These are phyloP conservation scores for Mallotus villosus DNA, from an alignment of 2,797 vertebrate species.

Conservation along the genomic window DNA sequence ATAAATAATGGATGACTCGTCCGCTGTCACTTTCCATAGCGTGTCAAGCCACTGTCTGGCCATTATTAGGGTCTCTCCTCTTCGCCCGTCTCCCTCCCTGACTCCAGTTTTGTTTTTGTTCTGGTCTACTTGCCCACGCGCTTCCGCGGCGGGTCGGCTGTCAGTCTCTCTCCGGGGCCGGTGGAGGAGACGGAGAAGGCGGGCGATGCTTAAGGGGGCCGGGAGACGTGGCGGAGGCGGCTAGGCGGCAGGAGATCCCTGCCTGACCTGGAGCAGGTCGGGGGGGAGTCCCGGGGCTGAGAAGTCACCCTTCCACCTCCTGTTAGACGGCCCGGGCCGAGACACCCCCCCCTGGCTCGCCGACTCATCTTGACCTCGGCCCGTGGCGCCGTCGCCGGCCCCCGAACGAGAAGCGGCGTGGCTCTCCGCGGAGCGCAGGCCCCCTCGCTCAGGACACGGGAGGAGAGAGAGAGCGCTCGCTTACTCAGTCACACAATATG, in stretches of 20 bases:
- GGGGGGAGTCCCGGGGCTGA: slow-evolving; percentile 13
- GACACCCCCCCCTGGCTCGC: slow-evolving; percentile 28
- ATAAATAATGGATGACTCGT: slow-evolving; percentile 85
- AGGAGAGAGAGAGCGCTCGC: slow-evolving; percentile 41
- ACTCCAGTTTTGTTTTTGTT: slow-evolving; percentile 74
- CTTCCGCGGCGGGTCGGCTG: slow-evolving; percentile 63
- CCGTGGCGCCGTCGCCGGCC: slow-evolving; percentile 45
- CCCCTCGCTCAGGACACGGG: slow-evolving; percentile 29
- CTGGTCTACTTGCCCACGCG: slow-evolving; percentile 68
- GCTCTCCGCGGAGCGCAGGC: slow-evolving; percentile 45
- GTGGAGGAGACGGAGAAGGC: slow-evolving; percentile 7
- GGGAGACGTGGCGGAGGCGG: slow-evolving; percentile 30
- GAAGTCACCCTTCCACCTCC: slow-evolving; percentile 40
- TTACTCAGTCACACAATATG: slow-evolving; percentile 58
- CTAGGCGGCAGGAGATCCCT: slow-evolving; percentile 37
- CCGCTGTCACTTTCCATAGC: slow-evolving; percentile 82
- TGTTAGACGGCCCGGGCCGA: slow-evolving; percentile 46
- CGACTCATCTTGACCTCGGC: slow-evolving; percentile 50
- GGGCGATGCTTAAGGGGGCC: slow-evolving; percentile 59
- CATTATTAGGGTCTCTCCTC: slow-evolving; percentile 79
- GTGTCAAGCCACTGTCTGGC: slow-evolving; percentile 70
- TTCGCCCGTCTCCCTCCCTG: slow-evolving; percentile 51
- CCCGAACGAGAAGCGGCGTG: slow-evolving; percentile 24
- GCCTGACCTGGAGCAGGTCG: slow-evolving; percentile 43
- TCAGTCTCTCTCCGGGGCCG: slow-evolving; percentile 62